Evolutionary conservation across 2,113 vertebrate species (phyloP).

Genomic region (Glaucidium brasilianum): DNA sequence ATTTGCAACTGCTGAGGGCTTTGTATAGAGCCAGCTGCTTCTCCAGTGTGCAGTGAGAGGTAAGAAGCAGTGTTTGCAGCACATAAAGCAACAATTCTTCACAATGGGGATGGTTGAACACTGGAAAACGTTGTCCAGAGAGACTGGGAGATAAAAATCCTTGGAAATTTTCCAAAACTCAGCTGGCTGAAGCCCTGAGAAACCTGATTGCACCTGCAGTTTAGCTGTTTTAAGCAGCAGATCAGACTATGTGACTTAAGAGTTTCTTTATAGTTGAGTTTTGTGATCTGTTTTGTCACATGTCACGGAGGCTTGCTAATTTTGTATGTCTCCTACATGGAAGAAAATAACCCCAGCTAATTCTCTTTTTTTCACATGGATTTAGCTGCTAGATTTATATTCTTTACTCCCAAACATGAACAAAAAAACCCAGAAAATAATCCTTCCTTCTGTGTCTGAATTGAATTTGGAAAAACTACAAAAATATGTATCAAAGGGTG

Average conservation of each 20-base stretch:
- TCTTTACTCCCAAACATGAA: neutral
- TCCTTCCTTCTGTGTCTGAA: neutral
- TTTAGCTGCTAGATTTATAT: neutral
- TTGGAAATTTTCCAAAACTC: neutral
- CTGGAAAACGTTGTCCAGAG: neutral
- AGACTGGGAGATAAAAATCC: neutral
- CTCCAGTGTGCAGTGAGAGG: neutral
- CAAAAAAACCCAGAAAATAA: neutral
- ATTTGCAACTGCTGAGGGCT: neutral
- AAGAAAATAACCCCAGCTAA: accelerated
- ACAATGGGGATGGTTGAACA: neutral
- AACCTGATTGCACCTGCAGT: neutral
- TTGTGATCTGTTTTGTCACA: neutral
- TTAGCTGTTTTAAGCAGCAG: neutral
- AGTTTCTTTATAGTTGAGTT: neutral
- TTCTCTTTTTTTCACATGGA: neutral
- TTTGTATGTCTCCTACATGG: neutral
- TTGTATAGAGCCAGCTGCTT: neutral
- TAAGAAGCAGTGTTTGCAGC: neutral
- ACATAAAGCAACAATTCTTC: neutral
- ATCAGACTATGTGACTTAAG: accelerated
- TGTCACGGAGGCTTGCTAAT: neutral
- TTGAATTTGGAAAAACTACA: neutral
- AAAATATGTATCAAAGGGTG: neutral
- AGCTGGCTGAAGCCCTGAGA: neutral